Conservation (phyloP, 2,888 invertebrate genomes). For the Drosophila falleni region DNA sequence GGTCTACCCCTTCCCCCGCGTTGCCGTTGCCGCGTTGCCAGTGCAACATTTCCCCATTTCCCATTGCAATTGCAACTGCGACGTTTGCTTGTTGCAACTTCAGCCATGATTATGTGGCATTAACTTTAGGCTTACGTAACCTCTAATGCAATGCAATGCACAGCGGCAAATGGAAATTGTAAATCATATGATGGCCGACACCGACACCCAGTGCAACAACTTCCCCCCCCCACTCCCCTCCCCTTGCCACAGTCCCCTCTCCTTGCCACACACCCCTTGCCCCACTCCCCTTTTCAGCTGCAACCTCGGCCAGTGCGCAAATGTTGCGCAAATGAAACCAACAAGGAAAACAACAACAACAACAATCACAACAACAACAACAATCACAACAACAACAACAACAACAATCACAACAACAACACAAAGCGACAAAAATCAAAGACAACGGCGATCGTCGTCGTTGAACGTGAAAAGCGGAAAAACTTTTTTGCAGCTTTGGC, state of each 20-base stretch:
- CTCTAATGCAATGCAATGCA: conserved; percentile 64
- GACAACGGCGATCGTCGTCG: conserved; percentile 83
- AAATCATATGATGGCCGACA: conserved; percentile 75
- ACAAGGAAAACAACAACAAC: conserved; percentile 66
- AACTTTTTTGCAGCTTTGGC: conserved; percentile 81
- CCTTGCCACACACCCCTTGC: neutral
- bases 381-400: conserved; percentile 67
- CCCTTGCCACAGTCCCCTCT: neutral
- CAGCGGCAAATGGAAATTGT: conserved; percentile 66
- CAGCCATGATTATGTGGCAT: conserved; percentile 82
- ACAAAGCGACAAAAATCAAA: conserved; percentile 41
- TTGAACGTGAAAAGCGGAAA: conserved; percentile 86
- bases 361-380: conserved; percentile 67
- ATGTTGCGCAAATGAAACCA: conserved; percentile 73
- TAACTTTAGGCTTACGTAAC: conserved; percentile 80
- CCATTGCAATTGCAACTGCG: conserved; percentile 52
- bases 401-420: too few relatives aligned
- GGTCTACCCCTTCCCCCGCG: conserved; percentile 29
- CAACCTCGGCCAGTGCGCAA: conserved; percentile 32
- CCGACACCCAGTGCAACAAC: conserved; percentile 19
- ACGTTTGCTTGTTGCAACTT: conserved; percentile 70
- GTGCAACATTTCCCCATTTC: conserved; percentile 75
- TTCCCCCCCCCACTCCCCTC: conserved; percentile 5
- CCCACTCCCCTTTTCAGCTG: conserved; percentile 9
- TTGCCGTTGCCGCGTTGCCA: conserved; percentile 12